Conservation (phyloP, 2,113 vertebrate genomes). For the Opisthocomus hoazin region DNA sequence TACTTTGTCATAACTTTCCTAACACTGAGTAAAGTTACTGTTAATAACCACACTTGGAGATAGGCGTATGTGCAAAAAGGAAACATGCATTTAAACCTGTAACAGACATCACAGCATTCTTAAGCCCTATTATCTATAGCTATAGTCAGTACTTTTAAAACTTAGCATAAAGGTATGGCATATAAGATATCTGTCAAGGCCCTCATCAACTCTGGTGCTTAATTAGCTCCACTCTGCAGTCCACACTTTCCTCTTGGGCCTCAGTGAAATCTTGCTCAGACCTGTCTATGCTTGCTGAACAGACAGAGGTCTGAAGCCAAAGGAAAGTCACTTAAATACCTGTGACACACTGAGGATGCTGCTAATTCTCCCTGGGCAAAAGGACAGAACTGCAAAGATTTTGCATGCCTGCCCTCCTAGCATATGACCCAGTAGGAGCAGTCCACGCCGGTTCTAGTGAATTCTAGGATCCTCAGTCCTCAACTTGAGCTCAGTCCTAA, state of each 20-base stretch:
- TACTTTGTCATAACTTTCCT: background rate
- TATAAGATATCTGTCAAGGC: background rate
- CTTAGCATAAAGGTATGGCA: background rate
- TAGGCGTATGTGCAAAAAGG: background rate
- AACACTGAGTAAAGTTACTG: background rate
- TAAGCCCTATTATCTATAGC: background rate
- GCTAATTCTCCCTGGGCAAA: background rate
- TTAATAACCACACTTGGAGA: background rate
- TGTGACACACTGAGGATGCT: background rate
- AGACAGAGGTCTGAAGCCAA: background rate
- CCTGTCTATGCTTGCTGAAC: background rate
- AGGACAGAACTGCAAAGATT: background rate
- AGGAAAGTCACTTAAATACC: background rate
- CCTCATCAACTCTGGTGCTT: background rate
- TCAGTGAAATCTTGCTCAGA: background rate
- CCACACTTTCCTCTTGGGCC: background rate
- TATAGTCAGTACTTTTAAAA: background rate
- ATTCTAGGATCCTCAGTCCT: background rate
- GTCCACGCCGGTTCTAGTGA: background rate
- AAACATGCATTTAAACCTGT: background rate
- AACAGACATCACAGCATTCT: background rate
- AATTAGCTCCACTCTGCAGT: background rate
- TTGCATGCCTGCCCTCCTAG: background rate
- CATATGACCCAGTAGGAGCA: background rate
- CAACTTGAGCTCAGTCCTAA: background rate